A percentile compares a stretch with the other conserved stretches of the same genome.
phyloP scores from a whole-genome alignment of 2,113 vertebrate genomes.

The Amia ocellicauda region DNA sequence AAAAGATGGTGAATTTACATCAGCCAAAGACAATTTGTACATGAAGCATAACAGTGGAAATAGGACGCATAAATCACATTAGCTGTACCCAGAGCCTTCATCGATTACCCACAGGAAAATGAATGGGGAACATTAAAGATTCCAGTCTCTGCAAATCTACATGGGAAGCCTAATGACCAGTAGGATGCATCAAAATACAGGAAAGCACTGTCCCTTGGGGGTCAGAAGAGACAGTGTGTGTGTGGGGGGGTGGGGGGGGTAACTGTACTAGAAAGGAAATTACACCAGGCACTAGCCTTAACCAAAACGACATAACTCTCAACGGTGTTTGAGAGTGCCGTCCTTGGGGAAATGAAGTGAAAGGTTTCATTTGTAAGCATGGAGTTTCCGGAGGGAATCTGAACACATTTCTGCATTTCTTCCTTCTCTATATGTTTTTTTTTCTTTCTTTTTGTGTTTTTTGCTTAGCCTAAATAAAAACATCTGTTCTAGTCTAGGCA shows the following conservation, averaged over 20 bases:
- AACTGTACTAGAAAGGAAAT: background rate
- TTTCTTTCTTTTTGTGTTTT: no score
- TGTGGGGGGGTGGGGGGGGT: no score
- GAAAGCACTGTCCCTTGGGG: constrained; percentile 11
- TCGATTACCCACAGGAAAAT: constrained; percentile 64
- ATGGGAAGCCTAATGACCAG: constrained; percentile 45
- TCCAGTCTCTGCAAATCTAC: constrained; percentile 55
- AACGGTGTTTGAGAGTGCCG: background rate
- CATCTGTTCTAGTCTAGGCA: no score
- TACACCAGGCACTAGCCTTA: background rate
- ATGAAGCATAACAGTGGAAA: constrained; percentile 68
- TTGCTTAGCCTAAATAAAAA: background rate
- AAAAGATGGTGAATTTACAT: constrained; percentile 62
- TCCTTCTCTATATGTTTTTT: no score
- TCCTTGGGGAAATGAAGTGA: background rate
- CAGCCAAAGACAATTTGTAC: constrained; percentile 67
- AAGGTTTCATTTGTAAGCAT: background rate
- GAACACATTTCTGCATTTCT: no score
- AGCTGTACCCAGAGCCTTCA: constrained; percentile 60
- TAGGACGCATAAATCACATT: constrained; percentile 71
- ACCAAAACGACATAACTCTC: background rate
- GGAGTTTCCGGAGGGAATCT: background rate
- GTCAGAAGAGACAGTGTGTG: background rate
- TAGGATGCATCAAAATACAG: constrained; percentile 35
- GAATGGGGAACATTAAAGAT: constrained; percentile 59